These are phyloP conservation scores for Periophthalmus magnuspinnatus DNA, from an alignment of 2,797 vertebrate genomes.

Conservation along the genomic window DNA sequence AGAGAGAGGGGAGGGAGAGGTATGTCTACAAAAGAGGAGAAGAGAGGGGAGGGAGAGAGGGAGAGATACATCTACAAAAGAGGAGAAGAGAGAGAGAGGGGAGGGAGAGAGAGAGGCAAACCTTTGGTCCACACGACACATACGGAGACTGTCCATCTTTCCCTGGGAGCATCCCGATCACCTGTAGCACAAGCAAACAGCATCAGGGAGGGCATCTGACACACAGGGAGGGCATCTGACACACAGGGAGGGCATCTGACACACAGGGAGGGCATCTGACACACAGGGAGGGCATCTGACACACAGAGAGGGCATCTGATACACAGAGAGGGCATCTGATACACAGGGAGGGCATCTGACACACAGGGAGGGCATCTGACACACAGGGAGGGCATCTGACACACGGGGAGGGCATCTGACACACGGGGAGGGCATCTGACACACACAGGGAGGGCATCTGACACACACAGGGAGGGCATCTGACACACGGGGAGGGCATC, in stretches of 20 bases:
- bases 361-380: not conserved
- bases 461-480: too few relatives aligned
- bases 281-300: constrained; percentile 23
- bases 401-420: not conserved
- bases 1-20: too few relatives aligned
- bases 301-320: constrained; percentile 78
- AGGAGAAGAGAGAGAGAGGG: too few relatives aligned
- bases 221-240: not conserved
- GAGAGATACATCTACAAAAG: too few relatives aligned
- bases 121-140: constrained; percentile 76
- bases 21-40: too few relatives aligned
- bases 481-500: too few relatives aligned
- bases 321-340: not conserved
- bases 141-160: constrained; percentile 67
- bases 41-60: too few relatives aligned
- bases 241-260: not conserved
- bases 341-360: not conserved
- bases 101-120: constrained; percentile 18
- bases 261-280: not conserved
- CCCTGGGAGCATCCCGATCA: constrained; percentile 70
- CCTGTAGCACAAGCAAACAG: constrained; percentile 41
- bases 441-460: too few relatives aligned
- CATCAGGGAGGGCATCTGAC: not conserved
- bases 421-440: too few relatives aligned
- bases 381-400: not conserved